Evolutionary conservation across 1,140 invertebrate genomes (phyloP).

Genomic region (Drosophila varians): DNA sequence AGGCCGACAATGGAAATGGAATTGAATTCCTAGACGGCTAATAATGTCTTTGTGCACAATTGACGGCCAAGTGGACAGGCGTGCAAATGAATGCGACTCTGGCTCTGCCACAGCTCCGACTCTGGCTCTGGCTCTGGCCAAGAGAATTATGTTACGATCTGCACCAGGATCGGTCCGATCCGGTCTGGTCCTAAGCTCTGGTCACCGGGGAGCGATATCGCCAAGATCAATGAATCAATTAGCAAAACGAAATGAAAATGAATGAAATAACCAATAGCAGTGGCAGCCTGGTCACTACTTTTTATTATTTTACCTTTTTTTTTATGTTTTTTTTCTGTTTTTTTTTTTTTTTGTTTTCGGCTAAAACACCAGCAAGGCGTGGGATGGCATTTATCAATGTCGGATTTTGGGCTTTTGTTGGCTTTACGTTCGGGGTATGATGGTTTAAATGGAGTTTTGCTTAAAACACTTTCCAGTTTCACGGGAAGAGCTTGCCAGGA

Average conservation of each 20-base stretch:
- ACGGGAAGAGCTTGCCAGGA: neutral
- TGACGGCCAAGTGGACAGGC: conserved; percentile 72
- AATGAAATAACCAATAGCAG: conserved; percentile 58
- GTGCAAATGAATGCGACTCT: conserved; percentile 68
- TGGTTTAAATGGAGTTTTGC: neutral
- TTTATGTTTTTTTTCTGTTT: neutral
- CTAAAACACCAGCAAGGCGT: conserved; percentile 53
- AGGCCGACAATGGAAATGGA: conserved; percentile 72
- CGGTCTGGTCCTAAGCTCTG: conserved; percentile 12
- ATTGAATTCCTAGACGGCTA: conserved; percentile 80
- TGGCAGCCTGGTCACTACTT: conserved; percentile 22
- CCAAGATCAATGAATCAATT: conserved; percentile 82
- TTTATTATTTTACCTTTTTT: conserved; percentile 5
- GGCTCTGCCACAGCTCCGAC: conserved; percentile 7
- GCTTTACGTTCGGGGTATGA: conserved; percentile 1
- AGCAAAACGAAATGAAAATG: conserved; percentile 77
- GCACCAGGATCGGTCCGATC: conserved; percentile 10
- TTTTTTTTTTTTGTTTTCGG: conserved; percentile 5
- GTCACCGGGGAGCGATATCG: conserved; percentile 55
- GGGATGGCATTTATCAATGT: conserved; percentile 81
- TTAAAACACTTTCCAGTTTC: neutral
- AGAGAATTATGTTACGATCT: conserved; percentile 75
- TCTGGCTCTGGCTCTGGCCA: neutral
- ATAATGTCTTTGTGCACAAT: conserved; percentile 82
- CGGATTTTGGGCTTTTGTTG: conserved; percentile 35